Evolutionary conservation across 1,140 invertebrate species (phyloP), one percentile per base, ranked within the genome.

Genomic region (Piezodorus guildinii): DNA sequence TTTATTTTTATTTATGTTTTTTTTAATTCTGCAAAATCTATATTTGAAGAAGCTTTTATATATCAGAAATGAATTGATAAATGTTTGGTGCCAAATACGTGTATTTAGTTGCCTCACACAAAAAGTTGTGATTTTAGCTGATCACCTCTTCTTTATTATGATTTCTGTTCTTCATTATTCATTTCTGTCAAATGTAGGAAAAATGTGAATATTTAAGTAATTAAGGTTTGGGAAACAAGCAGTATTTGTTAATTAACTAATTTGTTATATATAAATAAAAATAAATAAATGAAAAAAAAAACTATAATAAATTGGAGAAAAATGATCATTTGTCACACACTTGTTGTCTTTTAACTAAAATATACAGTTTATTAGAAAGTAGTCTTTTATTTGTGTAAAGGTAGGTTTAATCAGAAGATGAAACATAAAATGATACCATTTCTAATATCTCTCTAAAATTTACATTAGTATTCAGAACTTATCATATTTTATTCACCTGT

Each of bases 151-250:
- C 15, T 56, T 14, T 23, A 23, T 56, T 23, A 56, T 56, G 9
- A 56, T 56, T 23, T 25, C 4, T 56, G 23, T 56, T 56, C 23
- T 23, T 23, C 23, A 23, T 56, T 56, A 10, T 39, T 39, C 34
- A 39, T 39, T 39, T 39, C 34, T 39, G 34, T 39, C 34, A 39
- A 39, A 39, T 39, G 34, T 39, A 39, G 34, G 12, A 19, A 21
- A 21, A 21, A 10, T 49, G 46, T 19, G n/a, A 21, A 21, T 21
- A 49, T 49, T 49, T 56, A 23, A 16, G 52, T 56, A 23, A 56
- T 56, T 23, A 56, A 23, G 52, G 52, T 56, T 56, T 56, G 52
- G 52, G 52, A 56, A 56, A 56, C 52, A 56, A 56, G 19, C 52
- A 56, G 52, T 56, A 56, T 49, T 49, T 56, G 52, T 23, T 56